Base-by-base conservation (phyloP, 1,140 invertebrate genomes). In the Papilio polyxenes region DNA sequence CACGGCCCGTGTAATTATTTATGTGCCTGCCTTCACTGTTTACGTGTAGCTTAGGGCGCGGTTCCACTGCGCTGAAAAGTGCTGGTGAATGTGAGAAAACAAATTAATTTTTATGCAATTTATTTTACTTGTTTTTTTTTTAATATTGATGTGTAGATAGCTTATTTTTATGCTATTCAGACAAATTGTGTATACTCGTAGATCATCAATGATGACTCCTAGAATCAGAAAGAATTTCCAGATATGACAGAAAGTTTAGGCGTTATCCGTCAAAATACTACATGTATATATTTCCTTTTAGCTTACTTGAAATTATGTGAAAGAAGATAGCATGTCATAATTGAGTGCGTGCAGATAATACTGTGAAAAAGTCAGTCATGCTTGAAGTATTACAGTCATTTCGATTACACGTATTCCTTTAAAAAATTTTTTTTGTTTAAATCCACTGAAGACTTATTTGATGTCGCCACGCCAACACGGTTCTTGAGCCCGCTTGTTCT, bases 1-100 rank as follows among this genome's bases (percentile, higher is more conserved):
- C 87, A 88, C 83, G 77, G 84, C 40, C 81, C 88, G 86, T 90
- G 89, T 88, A 88, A 90, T 90, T 90, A 88, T 90, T 90, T 89
- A 89, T 88, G 88, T 90, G 83, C 83, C 85, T 81, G 84, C 82
- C 83, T 85, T 82, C 83, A 81, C 82, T 87, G 83, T 87, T 88
- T 87, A 82, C 80, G 82, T 56, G 82, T 81, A 56, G 62, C 37
- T 74, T 75, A 49, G 49, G 74, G 78, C 75, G n/a, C 76, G 11
- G 37, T 62, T 82, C 75, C 78, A 44, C 77, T 79, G 17, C n/a
- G 3, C 10, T 17, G 15, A 56, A 69, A 44, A 51, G 4, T 15
- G n/a, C 53, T 17, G 8, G n/a, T 59, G 8, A 8, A 23, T n/a
- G 0, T 23, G 10, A 65, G 20, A 31, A 65, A 65, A 65, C 7